Percentiles rank a stretch among this genome's conserved stretches.
These are phyloP conservation scores for Ophion ellenae DNA, from an alignment of 2,888 invertebrate genomes.

Conservation along the genomic window DNA sequence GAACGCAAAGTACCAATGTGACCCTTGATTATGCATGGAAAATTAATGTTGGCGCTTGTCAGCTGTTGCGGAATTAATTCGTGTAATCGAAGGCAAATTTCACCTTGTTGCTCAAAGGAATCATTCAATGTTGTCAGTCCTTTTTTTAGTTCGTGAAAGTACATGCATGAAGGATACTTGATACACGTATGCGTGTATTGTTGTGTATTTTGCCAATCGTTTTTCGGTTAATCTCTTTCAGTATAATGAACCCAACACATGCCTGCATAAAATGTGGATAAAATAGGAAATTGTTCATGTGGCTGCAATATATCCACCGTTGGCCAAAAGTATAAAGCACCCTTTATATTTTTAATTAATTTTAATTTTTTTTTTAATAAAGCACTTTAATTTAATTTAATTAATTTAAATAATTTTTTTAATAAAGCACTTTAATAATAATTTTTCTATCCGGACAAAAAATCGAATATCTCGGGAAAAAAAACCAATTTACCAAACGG, in stretches of 20 bases:
- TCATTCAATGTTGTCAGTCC: not conserved
- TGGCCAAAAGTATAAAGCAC: no score
- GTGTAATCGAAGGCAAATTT: not conserved
- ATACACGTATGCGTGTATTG: not conserved
- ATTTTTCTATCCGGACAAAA: no score
- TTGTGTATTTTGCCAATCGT: not conserved
- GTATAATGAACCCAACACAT: slow-evolving; percentile 35
- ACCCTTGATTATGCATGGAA: not conserved
- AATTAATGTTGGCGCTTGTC: not conserved
- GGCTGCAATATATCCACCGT: slow-evolving; percentile 4
- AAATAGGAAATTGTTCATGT: slow-evolving; percentile 54
- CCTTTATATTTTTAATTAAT: no score
- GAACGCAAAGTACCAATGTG: not conserved
- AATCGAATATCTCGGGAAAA: no score
- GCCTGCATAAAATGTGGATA: slow-evolving; percentile 26
- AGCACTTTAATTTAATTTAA: no score
- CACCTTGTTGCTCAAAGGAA: not conserved
- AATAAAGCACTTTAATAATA: no score
- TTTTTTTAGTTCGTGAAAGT: slow-evolving; percentile 1
- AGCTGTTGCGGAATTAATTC: slow-evolving; percentile 9
- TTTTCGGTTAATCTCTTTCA: slow-evolving; percentile 13
- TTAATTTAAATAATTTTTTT: no score
- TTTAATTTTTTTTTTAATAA: no score
- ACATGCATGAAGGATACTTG: slow-evolving; percentile 1
- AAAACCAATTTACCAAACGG: no score